A percentile compares a stretch with the other conserved stretches of the same genome.
Conservation (phyloP, 2,113 vertebrate species). For the Empidonax traillii region DNA sequence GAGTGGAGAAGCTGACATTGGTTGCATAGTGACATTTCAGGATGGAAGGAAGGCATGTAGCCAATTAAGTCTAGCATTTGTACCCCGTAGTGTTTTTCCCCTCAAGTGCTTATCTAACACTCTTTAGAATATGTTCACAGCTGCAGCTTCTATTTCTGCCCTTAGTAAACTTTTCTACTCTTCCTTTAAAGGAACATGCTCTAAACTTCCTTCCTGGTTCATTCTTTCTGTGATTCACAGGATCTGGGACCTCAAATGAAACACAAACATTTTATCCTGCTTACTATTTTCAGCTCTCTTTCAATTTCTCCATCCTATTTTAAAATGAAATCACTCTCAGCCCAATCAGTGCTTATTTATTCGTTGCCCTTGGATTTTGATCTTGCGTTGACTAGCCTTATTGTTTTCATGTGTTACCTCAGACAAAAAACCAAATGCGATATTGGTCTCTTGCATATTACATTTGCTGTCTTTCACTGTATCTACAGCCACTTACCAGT, state of each 20-base stretch:
- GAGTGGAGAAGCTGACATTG: conserved; percentile 50
- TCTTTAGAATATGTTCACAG: conserved; percentile 63
- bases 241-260: not conserved
- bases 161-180: conserved; percentile 46
- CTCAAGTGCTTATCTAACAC: conserved; percentile 65
- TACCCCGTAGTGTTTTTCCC: conserved; percentile 63
- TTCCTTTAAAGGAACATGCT: conserved; percentile 33
- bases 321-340: not conserved
- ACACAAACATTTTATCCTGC: not conserved
- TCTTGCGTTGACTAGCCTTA: not conserved
- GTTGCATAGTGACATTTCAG: conserved; percentile 61
- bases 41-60: conserved; percentile 49
- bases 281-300: not conserved
- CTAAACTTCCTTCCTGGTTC: conserved; percentile 33
- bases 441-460: not conserved
- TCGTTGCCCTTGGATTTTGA: not conserved
- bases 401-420: not conserved
- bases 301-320: not conserved
- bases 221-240: not conserved
- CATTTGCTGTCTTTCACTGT: not conserved
- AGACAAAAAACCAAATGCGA: not conserved
- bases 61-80: conserved; percentile 65
- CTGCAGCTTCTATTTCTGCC: conserved; percentile 62
- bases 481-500: not conserved
- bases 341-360: not conserved